Evolutionary conservation across 2,888 invertebrate genomes (phyloP).

Genomic region (Drosophila koepferae): DNA sequence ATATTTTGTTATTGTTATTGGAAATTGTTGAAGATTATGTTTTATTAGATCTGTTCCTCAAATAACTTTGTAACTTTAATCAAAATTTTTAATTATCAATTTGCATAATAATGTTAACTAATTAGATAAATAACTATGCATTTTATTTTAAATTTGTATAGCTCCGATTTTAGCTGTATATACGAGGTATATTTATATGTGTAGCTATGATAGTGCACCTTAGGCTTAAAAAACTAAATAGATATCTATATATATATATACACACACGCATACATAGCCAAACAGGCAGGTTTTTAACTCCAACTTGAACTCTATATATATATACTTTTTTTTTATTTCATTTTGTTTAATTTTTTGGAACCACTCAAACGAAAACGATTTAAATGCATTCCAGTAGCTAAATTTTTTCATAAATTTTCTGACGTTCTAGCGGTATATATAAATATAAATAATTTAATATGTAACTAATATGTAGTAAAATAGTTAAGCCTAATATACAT

Average conservation of each 20-base stretch:
- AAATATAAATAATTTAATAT: conserved; percentile 14
- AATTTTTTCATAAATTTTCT: conserved; percentile 54
- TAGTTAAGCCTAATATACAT: conserved; percentile 37
- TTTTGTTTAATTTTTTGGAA: conserved; percentile 15
- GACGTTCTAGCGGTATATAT: conserved; percentile 50
- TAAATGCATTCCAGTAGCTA: conserved; percentile 75
- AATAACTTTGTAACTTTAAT: conserved; percentile 37
- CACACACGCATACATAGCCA: conserved; percentile 18
- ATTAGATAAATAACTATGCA: conserved; percentile 15
- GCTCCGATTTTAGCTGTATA: conserved; percentile 28
- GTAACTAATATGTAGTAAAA: conserved; percentile 32
- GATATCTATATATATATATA: conserved; percentile 4
- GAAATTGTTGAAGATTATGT: conserved; percentile 4
- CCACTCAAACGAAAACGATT: conserved; percentile 35
- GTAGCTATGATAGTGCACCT: conserved; percentile 10
- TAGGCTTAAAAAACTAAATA: conserved; percentile 15
- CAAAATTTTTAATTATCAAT: conserved; percentile 40
- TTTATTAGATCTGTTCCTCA: conserved; percentile 20
- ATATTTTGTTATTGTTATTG: conserved; percentile 14
- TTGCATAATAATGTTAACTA: conserved; percentile 14
- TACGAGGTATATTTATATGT: conserved; percentile 14
- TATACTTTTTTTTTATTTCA: not conserved
- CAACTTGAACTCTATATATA: conserved; percentile 27
- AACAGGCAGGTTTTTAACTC: conserved; percentile 22
- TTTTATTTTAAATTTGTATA: conserved; percentile 20